These are phyloP conservation scores for Perdita meconis DNA, from an alignment of 2,888 invertebrate genomes.

Conservation along the genomic window DNA sequence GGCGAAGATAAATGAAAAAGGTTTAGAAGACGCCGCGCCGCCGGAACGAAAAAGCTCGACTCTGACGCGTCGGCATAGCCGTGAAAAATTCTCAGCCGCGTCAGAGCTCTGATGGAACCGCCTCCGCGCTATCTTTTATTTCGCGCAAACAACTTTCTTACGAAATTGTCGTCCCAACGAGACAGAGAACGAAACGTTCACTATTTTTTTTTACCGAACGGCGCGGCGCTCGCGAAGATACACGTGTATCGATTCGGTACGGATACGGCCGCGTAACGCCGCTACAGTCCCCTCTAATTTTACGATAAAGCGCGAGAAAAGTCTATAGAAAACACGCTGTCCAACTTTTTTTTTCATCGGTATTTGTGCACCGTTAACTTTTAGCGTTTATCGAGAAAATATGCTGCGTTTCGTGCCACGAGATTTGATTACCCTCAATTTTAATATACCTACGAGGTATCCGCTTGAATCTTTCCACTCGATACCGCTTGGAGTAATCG, in stretches of 20 bases:
- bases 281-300: background rate
- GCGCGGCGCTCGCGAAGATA: too few relatives aligned
- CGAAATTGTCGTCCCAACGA: background rate
- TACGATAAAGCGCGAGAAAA: conserved; percentile 24
- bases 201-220: too few relatives aligned
- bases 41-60: conserved; percentile 16
- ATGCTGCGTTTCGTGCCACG: conserved; percentile 32
- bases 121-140: background rate
- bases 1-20: conserved; percentile 70
- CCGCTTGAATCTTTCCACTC: background rate
- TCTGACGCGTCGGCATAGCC: conserved; percentile 25
- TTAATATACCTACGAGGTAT: background rate
- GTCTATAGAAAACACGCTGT: conserved; percentile 29
- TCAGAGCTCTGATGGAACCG: conserved; percentile 8
- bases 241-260: background rate
- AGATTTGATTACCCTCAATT: conserved; percentile 33
- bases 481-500: background rate
- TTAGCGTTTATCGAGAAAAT: conserved; percentile 54
- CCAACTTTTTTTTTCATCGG: conserved; percentile 49
- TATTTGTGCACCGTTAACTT: conserved; percentile 40
- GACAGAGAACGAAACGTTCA: too few relatives aligned
- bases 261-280: background rate
- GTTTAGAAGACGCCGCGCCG: conserved; percentile 47
- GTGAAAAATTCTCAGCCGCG: conserved; percentile 37
- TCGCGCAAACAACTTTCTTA: too few relatives aligned